Evolutionary conservation across 2,888 invertebrate species (phyloP), one percentile per base, ranked within the genome.

Genomic region (Microctonus aethiopoides): DNA sequence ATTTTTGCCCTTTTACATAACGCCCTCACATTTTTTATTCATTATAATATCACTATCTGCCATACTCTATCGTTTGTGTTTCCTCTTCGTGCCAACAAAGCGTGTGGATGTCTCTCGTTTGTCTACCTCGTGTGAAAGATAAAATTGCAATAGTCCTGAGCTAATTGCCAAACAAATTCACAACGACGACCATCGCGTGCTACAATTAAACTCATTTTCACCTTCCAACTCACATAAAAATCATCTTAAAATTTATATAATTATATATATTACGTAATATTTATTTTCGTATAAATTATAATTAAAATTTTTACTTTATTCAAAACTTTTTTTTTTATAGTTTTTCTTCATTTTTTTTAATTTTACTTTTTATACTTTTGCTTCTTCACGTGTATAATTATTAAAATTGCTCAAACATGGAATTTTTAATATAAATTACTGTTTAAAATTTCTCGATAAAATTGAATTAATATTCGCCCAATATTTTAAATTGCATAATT

Each of bases 171-270:
- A 63, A 51, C 51, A 63, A 63, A 63, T 63, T 63, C 51, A n/a
- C 26, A 20, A 29, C 20, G n/a, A 29, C 51, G 63, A 32, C 61
- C 22, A 61, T 61, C 41, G 61, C 61, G 61, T 61, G 61, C 41
- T 46, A 16, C n/a, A 41, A 61, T 61, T 41, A 61, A 61, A 61
- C 61, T 61, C 61, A 61, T 61, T 61, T 61, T 61, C 61, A 61
- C 61, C 36, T 61, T 41, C 36, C 41, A 41, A 16, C 46, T 22
- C 39, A 9, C 7, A 46, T 46, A 46, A 46, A 46, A 46, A 46
- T 46, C 16, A 16, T 9, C 4, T 46, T 16, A 46, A 16, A 16
- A 9, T 16, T n/a, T 46, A 7, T 16, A 46, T 46, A 7, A 7
- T 5, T 20, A 5, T 46, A 46, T 46, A 46, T 6, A 39, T 1